Evolutionary conservation across 2,888 invertebrate genomes (phyloP).

Genomic region (Hydrotaea cyrtoneurina): DNA sequence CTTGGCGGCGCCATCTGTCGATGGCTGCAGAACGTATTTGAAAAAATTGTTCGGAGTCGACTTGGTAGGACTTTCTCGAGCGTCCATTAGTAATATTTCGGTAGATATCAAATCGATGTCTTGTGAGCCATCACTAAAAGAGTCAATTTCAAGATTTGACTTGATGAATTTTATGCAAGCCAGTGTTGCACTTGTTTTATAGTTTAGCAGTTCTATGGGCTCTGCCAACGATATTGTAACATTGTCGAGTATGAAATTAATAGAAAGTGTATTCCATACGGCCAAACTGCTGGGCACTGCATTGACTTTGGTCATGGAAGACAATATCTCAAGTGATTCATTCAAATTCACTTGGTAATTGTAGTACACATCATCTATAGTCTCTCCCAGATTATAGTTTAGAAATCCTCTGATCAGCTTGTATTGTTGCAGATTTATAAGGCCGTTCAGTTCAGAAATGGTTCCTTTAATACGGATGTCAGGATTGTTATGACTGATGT

Average conservation of each 20-base stretch:
- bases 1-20: slow-evolving; percentile 77
- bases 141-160: slow-evolving; percentile 92
- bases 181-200: slow-evolving; percentile 82
- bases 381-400: slow-evolving; percentile 94
- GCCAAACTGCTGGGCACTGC: slow-evolving; percentile 74
- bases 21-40: slow-evolving; percentile 92
- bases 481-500: slow-evolving; percentile 83
- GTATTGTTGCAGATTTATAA: slow-evolving; percentile 92
- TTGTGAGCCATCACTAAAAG: slow-evolving; percentile 92
- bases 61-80: slow-evolving; percentile 69
- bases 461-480: slow-evolving; percentile 93
- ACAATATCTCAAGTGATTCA: slow-evolving; percentile 77
- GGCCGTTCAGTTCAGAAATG: slow-evolving; percentile 91
- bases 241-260: slow-evolving; percentile 91
- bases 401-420: slow-evolving; percentile 92
- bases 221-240: slow-evolving; percentile 85
- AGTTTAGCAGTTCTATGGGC: slow-evolving; percentile 47
- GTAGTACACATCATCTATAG: slow-evolving; percentile 85
- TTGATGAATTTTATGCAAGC: slow-evolving; percentile 96
- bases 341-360: slow-evolving; percentile 73
- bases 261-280: slow-evolving; percentile 89
- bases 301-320: slow-evolving; percentile 72
- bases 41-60: slow-evolving; percentile 88
- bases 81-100: slow-evolving; percentile 82
- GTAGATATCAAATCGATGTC: slow-evolving; percentile 96